Conservation (phyloP, 2,888 invertebrate species). For the Kuschelorhynchus macadamiae region DNA sequence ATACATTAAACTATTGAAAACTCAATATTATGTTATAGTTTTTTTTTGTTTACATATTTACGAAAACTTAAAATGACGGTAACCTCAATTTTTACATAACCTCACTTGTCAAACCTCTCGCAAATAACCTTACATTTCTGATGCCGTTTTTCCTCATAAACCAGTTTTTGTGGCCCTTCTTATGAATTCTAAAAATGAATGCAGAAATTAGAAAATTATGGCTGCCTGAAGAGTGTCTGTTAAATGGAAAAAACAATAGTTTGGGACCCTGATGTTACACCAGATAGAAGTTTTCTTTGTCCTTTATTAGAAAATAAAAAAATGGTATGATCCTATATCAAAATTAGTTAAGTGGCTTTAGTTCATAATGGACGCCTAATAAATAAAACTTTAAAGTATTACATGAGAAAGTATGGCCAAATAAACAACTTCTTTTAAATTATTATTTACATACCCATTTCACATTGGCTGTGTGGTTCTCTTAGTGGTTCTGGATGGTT, state of each 20-base stretch:
- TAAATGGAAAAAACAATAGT: conserved; percentile 31
- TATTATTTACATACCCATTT: too few species aligned
- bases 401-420: too few species aligned
- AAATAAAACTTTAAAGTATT: too few species aligned
- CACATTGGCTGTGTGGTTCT: too few species aligned
- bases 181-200: conserved; percentile 5
- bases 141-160: conserved; percentile 26
- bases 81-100: conserved; percentile 69
- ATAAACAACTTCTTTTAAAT: too few species aligned
- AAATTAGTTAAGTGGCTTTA: too few species aligned
- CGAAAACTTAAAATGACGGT: conserved; percentile 63
- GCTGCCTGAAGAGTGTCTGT: too few species aligned
- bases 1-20: conserved; percentile 4
- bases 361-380: too few species aligned
- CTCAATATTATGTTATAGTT: conserved; percentile 15
- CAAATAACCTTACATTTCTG: conserved; percentile 43
- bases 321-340: too few species aligned
- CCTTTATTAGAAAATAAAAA: conserved; percentile 12
- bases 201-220: conserved; percentile 6
- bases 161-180: too few species aligned
- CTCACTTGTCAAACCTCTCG: conserved; percentile 67
- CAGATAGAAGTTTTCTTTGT: conserved; percentile 15
- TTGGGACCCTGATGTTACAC: background rate
- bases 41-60: conserved; percentile 65
- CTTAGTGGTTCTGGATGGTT: too few species aligned